Evolutionary conservation across 2,113 vertebrate genomes (phyloP), one percentile per base, ranked within the genome.

Genomic region (Gallinago paraguaiae): DNA sequence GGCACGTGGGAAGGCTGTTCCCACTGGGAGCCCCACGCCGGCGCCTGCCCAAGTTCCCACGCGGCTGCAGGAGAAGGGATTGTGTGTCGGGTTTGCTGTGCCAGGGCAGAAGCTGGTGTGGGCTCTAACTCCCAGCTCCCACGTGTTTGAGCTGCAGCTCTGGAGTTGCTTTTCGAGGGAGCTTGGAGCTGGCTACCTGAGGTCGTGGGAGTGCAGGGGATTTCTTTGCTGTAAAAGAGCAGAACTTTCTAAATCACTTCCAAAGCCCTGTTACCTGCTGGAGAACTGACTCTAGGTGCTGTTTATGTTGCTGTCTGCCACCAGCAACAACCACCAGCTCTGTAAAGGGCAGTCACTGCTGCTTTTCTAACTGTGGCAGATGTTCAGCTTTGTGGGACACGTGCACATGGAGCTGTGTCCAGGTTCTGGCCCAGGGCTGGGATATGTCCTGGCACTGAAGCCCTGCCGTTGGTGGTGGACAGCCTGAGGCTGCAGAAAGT

Each of bases 191-290:
- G 31, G 16, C 51, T 30, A 68, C 30, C 61, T 30, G 19, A 30
- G 67, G 33, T 13, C 5, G 1, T 2, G 1, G 7, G 20, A 8
- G 6, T 0, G 12, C 0, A 1, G 11, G 2, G 3, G 6, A 48
- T 69, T 8, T 45, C 19, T 83, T 57, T 86, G 19, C 45, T 54
- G 13, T 28, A 48, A 48, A 78, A 53, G 63, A 31, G 28, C 78
- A 57, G 50, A 91, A 57, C 48, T 84, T 92, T 33, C 67, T n/a
- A 59, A 25, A 65, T 35, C 37, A 7, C 30, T 6, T 50, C 67
- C 56, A 53, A 59, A 81, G 50, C n/a, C 5, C 12, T 46, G 7
- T 50, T 77, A 10, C 41, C 33, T 59, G 35, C 35, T 50, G 70
- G 28, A 41, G 57, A 71, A 18, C 25, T 2, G 16, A 41, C 46